A percentile compares a stretch with the other conserved stretches of the same genome.
Evolutionary conservation across 2,113 vertebrate genomes (phyloP).

Genomic region (Colinus virginianus): DNA sequence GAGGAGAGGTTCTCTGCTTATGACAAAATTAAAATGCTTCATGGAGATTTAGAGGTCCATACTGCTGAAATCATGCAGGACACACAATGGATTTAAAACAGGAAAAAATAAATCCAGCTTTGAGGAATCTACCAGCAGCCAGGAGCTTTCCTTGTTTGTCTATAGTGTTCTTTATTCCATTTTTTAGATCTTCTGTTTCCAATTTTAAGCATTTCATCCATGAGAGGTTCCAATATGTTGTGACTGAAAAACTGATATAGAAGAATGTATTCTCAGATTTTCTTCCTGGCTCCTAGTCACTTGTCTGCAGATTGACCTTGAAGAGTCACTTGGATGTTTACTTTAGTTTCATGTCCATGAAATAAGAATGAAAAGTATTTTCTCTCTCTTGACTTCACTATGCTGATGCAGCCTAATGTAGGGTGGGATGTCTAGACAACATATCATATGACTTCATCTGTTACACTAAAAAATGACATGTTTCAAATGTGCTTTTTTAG

Average conservation of each 20-base stretch:
- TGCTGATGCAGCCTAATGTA: neutral
- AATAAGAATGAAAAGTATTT: neutral
- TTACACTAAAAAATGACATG: neutral
- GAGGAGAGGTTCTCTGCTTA: neutral
- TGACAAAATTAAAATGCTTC: neutral
- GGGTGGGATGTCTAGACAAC: neutral
- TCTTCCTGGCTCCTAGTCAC: neutral
- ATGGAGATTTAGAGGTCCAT: neutral
- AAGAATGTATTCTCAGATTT: constrained; percentile 13
- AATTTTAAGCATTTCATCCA: constrained; percentile 13
- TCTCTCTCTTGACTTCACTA: neutral
- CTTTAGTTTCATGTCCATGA: neutral
- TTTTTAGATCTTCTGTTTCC: constrained; percentile 3
- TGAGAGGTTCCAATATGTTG: constrained; percentile 1
- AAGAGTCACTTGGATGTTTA: neutral
- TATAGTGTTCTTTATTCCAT: neutral
- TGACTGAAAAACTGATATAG: constrained; percentile 5
- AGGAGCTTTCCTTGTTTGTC: neutral
- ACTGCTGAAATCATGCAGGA: neutral
- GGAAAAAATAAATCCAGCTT: neutral
- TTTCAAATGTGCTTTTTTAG: neutral
- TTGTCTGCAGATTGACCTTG: constrained; percentile 2
- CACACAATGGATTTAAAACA: neutral
- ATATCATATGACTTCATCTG: neutral
- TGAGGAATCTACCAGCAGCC: neutral